Evolutionary conservation across 2,113 vertebrate species (phyloP), one percentile per base, ranked within the genome.

Genomic region (Osmerus mordax): DNA sequence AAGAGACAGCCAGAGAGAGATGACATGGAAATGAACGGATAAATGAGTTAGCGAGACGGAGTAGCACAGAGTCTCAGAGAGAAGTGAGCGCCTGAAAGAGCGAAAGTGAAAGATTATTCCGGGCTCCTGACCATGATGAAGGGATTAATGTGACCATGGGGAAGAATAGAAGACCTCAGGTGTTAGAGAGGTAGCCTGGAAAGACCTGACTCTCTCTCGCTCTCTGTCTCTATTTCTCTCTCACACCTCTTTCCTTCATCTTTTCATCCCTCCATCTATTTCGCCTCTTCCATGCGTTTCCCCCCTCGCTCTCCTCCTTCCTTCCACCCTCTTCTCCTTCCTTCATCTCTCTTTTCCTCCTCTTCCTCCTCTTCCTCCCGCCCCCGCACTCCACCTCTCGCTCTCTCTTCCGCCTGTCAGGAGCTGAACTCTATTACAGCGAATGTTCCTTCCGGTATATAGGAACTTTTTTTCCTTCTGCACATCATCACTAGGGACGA

Each of bases 81-180:
- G 29, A 36, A 29, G 5, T 56, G 15, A 51, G 23, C n/a, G 58
- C 6, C 36, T 21, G 36, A 32, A 19, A 13, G 65, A 32, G 18
- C 3, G 3, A 32, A 19, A 18, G 41, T 23, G 67, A 36, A n/a
- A 16, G 53, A 72, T 77, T 71, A 71, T 11, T 36, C 63, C 25
- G 16, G 12, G 67, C 72, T 65, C 69, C 62, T 41, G 61, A 74
- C 55, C 68, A 60, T 47, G 62, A 67, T 63, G 18, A 60, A 18
- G 68, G 67, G 71, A 65, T 32, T 60, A 41, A 61, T 61, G 32
- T 18, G 36, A 23, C 69, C 55, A 73, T 76, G 71, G 36, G 51
- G 52, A 63, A 16, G 19, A 28, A 23, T 58, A 8, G 16, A 52
- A 36, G 56, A 62, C 56, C 64, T 67, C 29, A 62, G 70, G 59